A percentile compares a stretch with the other conserved stretches of the same genome.
Conservation (phyloP, 2,113 vertebrate genomes). For the Lophius piscatorius region DNA sequence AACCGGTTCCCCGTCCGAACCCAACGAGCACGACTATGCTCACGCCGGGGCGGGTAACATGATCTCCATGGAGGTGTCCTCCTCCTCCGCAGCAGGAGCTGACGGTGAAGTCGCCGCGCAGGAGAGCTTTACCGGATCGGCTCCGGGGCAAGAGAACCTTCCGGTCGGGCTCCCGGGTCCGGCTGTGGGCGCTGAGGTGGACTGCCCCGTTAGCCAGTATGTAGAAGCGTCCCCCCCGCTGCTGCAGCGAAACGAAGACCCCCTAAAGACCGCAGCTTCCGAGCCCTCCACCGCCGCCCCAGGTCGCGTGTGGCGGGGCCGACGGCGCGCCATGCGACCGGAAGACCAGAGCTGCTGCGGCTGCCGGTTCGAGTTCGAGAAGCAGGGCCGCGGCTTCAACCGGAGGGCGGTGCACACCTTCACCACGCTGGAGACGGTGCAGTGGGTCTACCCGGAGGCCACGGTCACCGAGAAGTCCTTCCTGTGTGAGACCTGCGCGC, state of each 20-base stretch:
- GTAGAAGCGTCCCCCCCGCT: neutral
- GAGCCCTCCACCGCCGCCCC: accelerated
- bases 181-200: slow-evolving; percentile 59
- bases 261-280: neutral
- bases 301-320: neutral
- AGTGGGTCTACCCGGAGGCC: slow-evolving; percentile 58
- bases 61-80: neutral
- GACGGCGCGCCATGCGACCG: slow-evolving; percentile 4
- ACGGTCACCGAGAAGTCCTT: slow-evolving; percentile 53
- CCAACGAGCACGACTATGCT: slow-evolving; percentile 66
- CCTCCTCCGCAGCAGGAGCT: neutral
- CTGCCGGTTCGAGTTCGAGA: slow-evolving; percentile 61
- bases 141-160: neutral
- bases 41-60: slow-evolving; percentile 14
- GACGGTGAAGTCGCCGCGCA: neutral
- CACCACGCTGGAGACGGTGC: slow-evolving; percentile 61
- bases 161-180: slow-evolving; percentile 34
- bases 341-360: slow-evolving; percentile 60
- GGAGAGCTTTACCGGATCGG: neutral
- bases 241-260: neutral
- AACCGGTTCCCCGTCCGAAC: slow-evolving; percentile 5
- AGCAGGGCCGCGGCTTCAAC: slow-evolving; percentile 69
- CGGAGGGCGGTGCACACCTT: slow-evolving; percentile 69
- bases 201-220: slow-evolving; percentile 32
- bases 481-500: slow-evolving; percentile 68